Evolutionary conservation across 2,113 vertebrate species (phyloP), one percentile per base, ranked within the genome.

Genomic region (Ciconia stormi): DNA sequence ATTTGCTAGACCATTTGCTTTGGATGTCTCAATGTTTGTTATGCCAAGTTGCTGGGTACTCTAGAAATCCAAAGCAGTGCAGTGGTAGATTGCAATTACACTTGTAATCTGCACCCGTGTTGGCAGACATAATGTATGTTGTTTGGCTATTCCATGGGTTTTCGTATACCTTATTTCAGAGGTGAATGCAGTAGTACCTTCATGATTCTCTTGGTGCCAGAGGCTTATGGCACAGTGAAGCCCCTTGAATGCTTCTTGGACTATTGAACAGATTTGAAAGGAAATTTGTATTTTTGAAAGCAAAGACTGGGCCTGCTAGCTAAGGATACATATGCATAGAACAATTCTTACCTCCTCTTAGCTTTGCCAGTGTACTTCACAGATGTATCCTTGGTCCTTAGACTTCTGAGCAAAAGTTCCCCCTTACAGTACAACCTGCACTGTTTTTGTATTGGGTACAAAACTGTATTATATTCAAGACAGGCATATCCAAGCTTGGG

Each of bases 31-130:
- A 5, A 5, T 86, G 93, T 93, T 95, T 94, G 90, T 96, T 86
- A 36, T 25, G 69, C 85, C 95, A 94, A 66, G 96, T 94, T 96
- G 95, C 95, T 91, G 95, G 78, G 90, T 46, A 69, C 82, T 80
- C 49, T 38, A 80, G 58, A 56, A 87, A 80, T 76, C 53, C 53
- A 29, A 26, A 53, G 92, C 81, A 94, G 86, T 4, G 0, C 42
- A 3, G 56, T 46, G 65, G 7, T 40, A 1, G 42, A 52, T 80
- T 56, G 47, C 40, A 47, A 1, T 29, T 34, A 25, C 13, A 1
- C 5, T 55, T 5, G 13, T 44, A 7, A 36, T 16, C 42, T 69
- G 62, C 16, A 3, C 42, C 70, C 0, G 0, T 0, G 1, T 20
- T 66, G 36, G 29, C 81, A 71, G 8, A 50, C 3, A 0, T 6